Base-by-base conservation (phyloP, 2,888 invertebrate genomes). In the Trissonchulus sp. region DNA sequence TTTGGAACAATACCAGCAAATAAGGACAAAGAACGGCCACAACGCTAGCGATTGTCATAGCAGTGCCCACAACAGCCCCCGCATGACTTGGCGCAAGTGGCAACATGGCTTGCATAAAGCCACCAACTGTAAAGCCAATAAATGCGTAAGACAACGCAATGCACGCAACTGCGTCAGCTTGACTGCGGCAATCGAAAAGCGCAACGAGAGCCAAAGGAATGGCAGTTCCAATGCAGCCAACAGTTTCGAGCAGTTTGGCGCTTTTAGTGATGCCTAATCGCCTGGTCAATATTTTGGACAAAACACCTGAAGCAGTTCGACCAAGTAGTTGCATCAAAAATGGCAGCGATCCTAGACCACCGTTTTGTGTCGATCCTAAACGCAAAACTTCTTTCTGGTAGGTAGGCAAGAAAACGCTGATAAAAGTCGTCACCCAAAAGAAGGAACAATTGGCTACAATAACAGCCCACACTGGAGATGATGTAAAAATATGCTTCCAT, bases 111-210 rank as follows among this genome's bases (percentile, higher is more conserved):
- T 35, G 71, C n/a, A 69, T 69, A 69, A 35, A 69, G 37, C 35
- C 28, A n/a, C 71, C 71, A 31, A 69, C 37, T n/a, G 37, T 69
- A 69, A 69, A 69, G 23, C 71, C 71, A n/a, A 31, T 8, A 36
- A 69, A 69, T 36, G 34, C 23, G 37, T 69, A 69, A 15, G 71
- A 30, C 3, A 69, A 2, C 3, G 35, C 2, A 31, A 69, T 31
- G n/a, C 34, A 69, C 3, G 36, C 71, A 36, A 69, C n/a, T 8
- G 71, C 71, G 36, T 35, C 71, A 3, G 34, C 71, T 31, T 30
- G 28, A 3, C n/a, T 30, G 34, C 23, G n/a, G 37, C 71, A 69
- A n/a, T 69, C 71, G n/a, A 69, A 69, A 23, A 3, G n/a, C 37
- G 36, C n/a, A 33, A 15, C 36, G n/a, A 8, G 33, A 36, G 34